Evolutionary conservation across 2,797 vertebrate species (phyloP), one percentile per base, ranked within the genome.

Genomic region (Arremon aurantiirostris): DNA sequence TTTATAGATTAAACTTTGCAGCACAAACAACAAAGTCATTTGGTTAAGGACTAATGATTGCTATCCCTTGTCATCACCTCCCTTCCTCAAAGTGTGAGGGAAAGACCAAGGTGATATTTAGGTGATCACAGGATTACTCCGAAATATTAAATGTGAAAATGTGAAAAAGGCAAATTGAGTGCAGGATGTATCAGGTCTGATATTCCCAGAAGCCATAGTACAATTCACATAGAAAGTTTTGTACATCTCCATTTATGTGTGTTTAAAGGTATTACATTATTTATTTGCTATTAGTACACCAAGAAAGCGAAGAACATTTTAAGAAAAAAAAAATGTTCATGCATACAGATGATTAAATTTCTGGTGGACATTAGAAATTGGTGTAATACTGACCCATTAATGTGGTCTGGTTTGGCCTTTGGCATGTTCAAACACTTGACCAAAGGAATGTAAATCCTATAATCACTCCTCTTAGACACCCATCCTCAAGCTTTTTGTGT

Each of bases 1-100:
- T 91, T 82, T 84, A 46, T 22, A 86, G 82, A 56, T 82, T 64
- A 93, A 94, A 90, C 52, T 76, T 89, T 11, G 77, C 56, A 89
- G 70, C 34, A 57, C 65, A 89, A 94, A 60, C 52, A 91, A 6
- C 8, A 52, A 86, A 37, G 70, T 86, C 35, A 39, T 69, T 79
- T 90, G 37, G 52, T 82, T 95, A 94, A 92, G 66, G 59, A 53
- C 59, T 84, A 86, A 56, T 1, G 55, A 91, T 89, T 82, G 32
- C 44, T 91, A 14, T 59, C 49, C 5, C n/a, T 92, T 79, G 47
- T 95, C 56, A 84, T 76, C 77, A 70, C 59, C 50, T 90, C 24
- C 26, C 8, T 84, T 79, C 35, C 34, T 86, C 52, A 50, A 44
- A 90, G 27, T 39, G 59, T 81, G 18, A 35, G 17, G 32, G 52